Percentiles rank a stretch among this genome's conserved stretches.
Conservation (phyloP, 2,113 vertebrate species). For the Scartelaos histophorus region DNA sequence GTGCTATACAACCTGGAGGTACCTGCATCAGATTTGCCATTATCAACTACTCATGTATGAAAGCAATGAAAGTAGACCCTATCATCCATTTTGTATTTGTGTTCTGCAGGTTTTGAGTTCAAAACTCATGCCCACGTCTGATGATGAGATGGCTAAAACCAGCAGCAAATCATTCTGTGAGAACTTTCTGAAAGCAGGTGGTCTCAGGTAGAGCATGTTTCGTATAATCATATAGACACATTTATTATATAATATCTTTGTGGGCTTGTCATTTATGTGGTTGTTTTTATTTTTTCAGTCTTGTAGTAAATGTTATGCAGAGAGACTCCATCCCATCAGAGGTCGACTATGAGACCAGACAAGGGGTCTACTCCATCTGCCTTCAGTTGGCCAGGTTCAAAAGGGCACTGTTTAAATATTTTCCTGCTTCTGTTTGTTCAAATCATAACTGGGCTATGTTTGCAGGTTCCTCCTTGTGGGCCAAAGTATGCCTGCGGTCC, state of each 20-base stretch:
- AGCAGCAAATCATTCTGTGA: slow-evolving; percentile 99
- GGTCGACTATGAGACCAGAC: slow-evolving; percentile 97
- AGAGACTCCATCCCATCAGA: slow-evolving; percentile 97
- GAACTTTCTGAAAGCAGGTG: slow-evolving; percentile 97
- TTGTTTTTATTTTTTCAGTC: slow-evolving; percentile 68
- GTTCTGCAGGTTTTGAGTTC: slow-evolving; percentile 93
- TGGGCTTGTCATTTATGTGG: slow-evolving; percentile 2
- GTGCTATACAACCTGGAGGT: slow-evolving; percentile 99
- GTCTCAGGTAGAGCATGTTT: slow-evolving; percentile 82
- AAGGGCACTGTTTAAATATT: not conserved
- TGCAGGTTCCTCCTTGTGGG: slow-evolving; percentile 94
- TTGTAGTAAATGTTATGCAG: slow-evolving; percentile 99
- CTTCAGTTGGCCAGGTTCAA: slow-evolving; percentile 92
- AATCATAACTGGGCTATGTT: slow-evolving; percentile 13
- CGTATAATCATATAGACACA: not conserved
- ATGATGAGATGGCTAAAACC: slow-evolving; percentile 98
- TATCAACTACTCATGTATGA: not conserved
- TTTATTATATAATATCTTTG: not conserved
- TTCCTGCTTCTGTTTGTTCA: not conserved
- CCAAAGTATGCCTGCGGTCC: slow-evolving; percentile 88
- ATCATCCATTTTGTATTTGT: not conserved
- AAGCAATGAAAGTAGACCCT: not conserved
- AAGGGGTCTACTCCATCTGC: slow-evolving; percentile 98
- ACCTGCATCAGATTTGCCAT: slow-evolving; percentile 1
- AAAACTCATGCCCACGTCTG: slow-evolving; percentile 97